Percentiles rank a stretch among this genome's conserved stretches.
These are phyloP conservation scores for Moxostoma hubbsi DNA, from an alignment of 2,797 vertebrate genomes.

Conservation along the genomic window DNA sequence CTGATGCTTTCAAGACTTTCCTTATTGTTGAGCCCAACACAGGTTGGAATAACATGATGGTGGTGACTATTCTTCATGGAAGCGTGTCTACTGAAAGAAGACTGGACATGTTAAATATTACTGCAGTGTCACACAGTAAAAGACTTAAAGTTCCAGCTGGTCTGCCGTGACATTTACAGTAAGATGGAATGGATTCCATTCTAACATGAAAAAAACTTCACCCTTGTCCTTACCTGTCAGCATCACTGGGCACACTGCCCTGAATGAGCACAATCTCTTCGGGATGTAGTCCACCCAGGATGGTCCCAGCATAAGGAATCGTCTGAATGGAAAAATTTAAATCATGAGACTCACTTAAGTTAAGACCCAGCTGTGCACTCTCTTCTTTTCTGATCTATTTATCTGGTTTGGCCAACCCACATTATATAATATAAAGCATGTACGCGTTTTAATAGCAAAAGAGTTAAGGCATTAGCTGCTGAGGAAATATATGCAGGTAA, in stretches of 20 bases:
- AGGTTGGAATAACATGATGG: no score
- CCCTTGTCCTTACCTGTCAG: constrained; percentile 82
- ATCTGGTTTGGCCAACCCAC: background rate
- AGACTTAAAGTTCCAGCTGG: no score
- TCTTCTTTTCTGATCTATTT: no score
- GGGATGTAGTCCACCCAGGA: constrained; percentile 81
- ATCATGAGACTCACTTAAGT: background rate
- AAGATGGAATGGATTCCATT: no score
- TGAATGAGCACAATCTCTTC: constrained; percentile 86
- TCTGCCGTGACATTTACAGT: no score
- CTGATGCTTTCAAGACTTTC: no score
- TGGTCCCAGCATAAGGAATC: constrained; percentile 84
- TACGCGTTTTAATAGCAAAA: background rate
- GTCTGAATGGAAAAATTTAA: constrained; percentile 65
- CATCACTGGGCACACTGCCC: constrained; percentile 78
- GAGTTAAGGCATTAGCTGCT: background rate
- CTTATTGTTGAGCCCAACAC: no score
- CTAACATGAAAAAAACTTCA: no score
- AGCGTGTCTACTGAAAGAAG: no score
- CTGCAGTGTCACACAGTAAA: no score
- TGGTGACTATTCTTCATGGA: no score
- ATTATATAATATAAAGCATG: background rate
- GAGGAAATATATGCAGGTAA: background rate
- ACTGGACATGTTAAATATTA: no score
- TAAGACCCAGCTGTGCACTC: background rate